These are phyloP conservation scores for Lepidurus apus DNA, from an alignment of 1,140 invertebrate species.

Conservation along the genomic window DNA sequence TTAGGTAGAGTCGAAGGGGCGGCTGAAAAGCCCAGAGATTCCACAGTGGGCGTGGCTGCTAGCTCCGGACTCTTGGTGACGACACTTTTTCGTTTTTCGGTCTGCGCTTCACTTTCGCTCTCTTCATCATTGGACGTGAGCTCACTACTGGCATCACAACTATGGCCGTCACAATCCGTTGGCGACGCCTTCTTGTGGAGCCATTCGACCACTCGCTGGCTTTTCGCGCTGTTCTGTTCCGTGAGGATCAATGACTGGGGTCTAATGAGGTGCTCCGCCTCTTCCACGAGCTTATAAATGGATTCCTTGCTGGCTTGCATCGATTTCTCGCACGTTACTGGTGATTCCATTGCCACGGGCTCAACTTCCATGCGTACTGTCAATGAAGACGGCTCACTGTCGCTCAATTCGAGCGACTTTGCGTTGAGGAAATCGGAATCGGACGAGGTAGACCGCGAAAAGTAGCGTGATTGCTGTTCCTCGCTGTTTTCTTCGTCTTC, in stretches of 20 bases:
- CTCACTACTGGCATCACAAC: constrained; percentile 83
- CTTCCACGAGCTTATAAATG: background rate
- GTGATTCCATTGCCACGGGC: background rate
- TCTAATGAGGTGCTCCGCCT: background rate
- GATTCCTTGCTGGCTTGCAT: constrained; percentile 1
- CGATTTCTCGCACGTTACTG: background rate
- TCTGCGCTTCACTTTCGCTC: constrained; percentile 58
- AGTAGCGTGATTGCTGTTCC: background rate
- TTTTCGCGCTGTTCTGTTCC: background rate
- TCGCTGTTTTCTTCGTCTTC: background rate
- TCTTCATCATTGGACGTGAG: constrained; percentile 65
- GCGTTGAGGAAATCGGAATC: background rate
- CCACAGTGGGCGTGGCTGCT: background rate
- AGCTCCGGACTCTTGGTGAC: background rate
- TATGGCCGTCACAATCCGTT: constrained; percentile 41
- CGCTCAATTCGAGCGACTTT: background rate
- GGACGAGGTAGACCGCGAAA: background rate
- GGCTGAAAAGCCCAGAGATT: background rate
- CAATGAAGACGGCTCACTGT: background rate
- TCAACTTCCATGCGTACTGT: background rate
- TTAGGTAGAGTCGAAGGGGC: background rate
- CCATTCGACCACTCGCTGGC: constrained; percentile 2
- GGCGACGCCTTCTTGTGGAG: background rate
- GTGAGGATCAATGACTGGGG: background rate
- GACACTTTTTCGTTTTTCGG: constrained; percentile 38